These are phyloP conservation scores for Diacarnus erythraeanus DNA, from an alignment of 37 sponge, comb jelly and placozoan genomes.

Conservation along the genomic window DNA sequence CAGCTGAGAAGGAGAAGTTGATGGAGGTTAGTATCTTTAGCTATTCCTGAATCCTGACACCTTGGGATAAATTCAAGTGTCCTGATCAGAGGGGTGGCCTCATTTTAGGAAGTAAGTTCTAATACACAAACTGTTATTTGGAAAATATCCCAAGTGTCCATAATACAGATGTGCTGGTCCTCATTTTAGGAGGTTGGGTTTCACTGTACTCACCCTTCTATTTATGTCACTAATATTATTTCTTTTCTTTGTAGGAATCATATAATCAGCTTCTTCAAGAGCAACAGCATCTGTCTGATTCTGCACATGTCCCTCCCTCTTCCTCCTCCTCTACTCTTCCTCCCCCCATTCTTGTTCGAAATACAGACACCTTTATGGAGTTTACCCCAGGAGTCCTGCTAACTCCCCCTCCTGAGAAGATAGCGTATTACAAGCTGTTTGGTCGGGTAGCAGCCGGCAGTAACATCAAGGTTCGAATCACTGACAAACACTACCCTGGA, in stretches of 20 bases:
- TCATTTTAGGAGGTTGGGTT: no score
- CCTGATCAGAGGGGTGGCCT: no score
- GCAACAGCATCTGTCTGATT: background rate
- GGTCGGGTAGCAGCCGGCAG: constrained; percentile 81
- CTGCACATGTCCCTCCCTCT: background rate
- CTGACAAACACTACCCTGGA: constrained; percentile 77
- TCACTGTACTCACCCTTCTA: background rate
- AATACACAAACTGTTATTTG: no score
- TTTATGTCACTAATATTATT: background rate
- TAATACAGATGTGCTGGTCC: no score
- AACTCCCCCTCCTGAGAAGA: constrained; percentile 10
- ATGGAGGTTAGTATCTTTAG: constrained; percentile 21
- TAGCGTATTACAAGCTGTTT: constrained; percentile 80
- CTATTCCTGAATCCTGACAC: no score
- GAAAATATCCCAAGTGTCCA: no score
- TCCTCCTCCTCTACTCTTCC: constrained; percentile 21
- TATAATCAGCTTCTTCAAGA: constrained; percentile 15
- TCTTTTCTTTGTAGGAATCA: constrained; percentile 29
- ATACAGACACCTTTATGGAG: constrained; percentile 53
- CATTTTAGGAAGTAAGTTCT: no score
- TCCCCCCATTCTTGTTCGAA: constrained; percentile 60
- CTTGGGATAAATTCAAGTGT: no score
- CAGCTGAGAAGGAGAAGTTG: background rate
- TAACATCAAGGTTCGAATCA: constrained; percentile 87
- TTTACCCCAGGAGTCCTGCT: constrained; percentile 67